These are phyloP conservation scores for Latheticus oryzae DNA, from an alignment of 2,888 invertebrate genomes.

Conservation along the genomic window DNA sequence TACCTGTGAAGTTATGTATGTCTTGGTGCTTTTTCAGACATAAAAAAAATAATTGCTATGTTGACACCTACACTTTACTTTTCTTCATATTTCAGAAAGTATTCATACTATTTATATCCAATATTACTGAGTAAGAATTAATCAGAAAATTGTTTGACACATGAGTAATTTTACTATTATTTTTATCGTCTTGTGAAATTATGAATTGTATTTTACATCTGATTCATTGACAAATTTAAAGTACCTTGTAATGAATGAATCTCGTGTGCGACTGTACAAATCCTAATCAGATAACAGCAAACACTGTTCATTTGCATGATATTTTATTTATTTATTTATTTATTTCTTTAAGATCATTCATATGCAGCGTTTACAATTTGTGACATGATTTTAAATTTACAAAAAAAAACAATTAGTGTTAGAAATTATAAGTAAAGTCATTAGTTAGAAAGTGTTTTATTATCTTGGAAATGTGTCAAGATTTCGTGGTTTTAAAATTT, in stretches of 20 bases:
- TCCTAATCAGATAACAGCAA: conserved; percentile 22
- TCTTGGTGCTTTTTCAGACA: too few relatives aligned
- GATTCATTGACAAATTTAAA: conserved; percentile 18
- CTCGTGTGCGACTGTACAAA: conserved; percentile 23
- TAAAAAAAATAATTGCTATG: too few relatives aligned
- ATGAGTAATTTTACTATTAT: too few relatives aligned
- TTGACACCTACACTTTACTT: too few relatives aligned
- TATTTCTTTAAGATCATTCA: conserved; percentile 11
- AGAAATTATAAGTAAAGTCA: too few relatives aligned
- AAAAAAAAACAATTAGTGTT: neutral
- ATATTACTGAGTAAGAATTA: too few relatives aligned
- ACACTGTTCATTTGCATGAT: conserved; percentile 15
- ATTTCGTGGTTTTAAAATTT: conserved; percentile 43
- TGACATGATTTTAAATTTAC: conserved; percentile 2
- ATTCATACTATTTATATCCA: too few relatives aligned
- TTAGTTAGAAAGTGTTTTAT: conserved; percentile 7
- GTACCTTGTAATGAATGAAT: conserved; percentile 25
- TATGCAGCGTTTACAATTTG: conserved; percentile 4
- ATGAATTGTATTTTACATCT: conserved; percentile 2
- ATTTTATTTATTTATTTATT: conserved; percentile 2
- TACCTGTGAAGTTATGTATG: too few relatives aligned
- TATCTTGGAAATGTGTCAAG: conserved; percentile 42
- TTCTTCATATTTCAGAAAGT: too few relatives aligned
- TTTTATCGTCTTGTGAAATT: too few relatives aligned
- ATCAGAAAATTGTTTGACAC: too few relatives aligned